These are phyloP conservation scores for Eurystomus gularis DNA, from an alignment of 2,113 vertebrate species.

Conservation along the genomic window DNA sequence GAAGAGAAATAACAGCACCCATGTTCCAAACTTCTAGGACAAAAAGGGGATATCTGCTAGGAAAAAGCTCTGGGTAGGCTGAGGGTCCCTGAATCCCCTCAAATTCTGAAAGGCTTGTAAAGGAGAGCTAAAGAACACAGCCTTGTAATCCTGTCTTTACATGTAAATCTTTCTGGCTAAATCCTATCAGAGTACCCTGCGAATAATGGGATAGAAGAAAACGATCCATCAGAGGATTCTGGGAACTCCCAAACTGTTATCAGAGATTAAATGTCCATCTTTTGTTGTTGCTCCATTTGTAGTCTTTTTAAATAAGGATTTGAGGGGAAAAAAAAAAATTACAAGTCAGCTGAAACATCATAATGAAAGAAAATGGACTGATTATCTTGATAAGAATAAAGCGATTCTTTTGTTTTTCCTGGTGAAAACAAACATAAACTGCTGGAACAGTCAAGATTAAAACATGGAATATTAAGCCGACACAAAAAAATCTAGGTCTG, in stretches of 20 bases:
- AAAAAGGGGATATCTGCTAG: not conserved
- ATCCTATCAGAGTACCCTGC: conserved; percentile 47
- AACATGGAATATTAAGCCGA: not conserved
- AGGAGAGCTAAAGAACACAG: conserved; percentile 37
- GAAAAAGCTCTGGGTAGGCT: conserved; percentile 12
- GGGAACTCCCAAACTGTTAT: conserved; percentile 13
- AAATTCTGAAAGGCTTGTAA: conserved; percentile 50
- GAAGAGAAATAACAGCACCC: not conserved
- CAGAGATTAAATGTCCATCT: conserved; percentile 15
- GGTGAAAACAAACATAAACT: not conserved
- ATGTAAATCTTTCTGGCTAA: conserved; percentile 48
- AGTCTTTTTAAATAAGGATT: conserved; percentile 52
- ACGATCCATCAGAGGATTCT: conserved; percentile 35
- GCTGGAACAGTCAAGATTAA: not conserved
- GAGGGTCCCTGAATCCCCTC: conserved; percentile 30
- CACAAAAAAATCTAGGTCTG: not conserved
- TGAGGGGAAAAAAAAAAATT: not conserved
- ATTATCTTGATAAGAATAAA: not conserved
- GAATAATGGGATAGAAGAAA: conserved; percentile 61
- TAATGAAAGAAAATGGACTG: not conserved
- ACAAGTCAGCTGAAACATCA: not conserved
- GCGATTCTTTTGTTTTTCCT: not conserved
- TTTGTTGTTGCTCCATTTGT: conserved; percentile 23
- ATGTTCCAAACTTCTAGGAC: not conserved
- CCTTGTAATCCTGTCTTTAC: conserved; percentile 45